Evolutionary conservation across 2,888 invertebrate species (phyloP).

Genomic region (Oeneis ivallda): DNA sequence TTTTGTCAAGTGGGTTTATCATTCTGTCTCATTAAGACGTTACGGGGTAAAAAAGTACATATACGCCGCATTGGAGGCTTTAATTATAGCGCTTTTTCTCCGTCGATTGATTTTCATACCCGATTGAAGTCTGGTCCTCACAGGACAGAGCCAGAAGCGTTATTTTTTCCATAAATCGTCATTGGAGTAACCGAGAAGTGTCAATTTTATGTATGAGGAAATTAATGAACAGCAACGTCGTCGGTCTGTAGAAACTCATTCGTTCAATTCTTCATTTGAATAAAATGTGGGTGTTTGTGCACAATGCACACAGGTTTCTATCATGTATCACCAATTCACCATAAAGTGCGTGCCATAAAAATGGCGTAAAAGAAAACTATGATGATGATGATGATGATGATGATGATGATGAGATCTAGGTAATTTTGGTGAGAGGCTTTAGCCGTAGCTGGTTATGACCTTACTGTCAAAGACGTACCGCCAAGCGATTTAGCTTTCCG

Average conservation of each 20-base stretch:
- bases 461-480: too few relatives aligned
- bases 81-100: slow-evolving; percentile 13
- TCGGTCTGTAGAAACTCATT: not conserved
- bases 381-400: too few relatives aligned
- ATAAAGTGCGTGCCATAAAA: too few relatives aligned
- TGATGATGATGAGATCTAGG: too few relatives aligned
- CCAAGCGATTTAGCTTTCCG: too few relatives aligned
- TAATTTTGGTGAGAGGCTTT: too few relatives aligned
- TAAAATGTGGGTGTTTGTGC: too few relatives aligned
- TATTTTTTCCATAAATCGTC: not conserved
- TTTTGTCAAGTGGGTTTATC: slow-evolving; percentile 41
- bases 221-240: not conserved
- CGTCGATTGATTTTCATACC: slow-evolving; percentile 6
- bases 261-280: not conserved
- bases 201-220: not conserved
- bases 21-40: slow-evolving; percentile 53
- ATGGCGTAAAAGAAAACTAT: too few relatives aligned
- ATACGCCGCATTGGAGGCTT: slow-evolving; percentile 13
- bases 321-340: too few relatives aligned
- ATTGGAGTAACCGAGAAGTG: not conserved
- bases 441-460: too few relatives aligned
- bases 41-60: slow-evolving; percentile 37
- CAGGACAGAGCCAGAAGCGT: not conserved
- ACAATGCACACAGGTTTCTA: too few relatives aligned
- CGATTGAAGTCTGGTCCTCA: slow-evolving; percentile 16